phyloP scores from a whole-genome alignment of 2,797 vertebrate species.

The Allobates femoralis region DNA sequence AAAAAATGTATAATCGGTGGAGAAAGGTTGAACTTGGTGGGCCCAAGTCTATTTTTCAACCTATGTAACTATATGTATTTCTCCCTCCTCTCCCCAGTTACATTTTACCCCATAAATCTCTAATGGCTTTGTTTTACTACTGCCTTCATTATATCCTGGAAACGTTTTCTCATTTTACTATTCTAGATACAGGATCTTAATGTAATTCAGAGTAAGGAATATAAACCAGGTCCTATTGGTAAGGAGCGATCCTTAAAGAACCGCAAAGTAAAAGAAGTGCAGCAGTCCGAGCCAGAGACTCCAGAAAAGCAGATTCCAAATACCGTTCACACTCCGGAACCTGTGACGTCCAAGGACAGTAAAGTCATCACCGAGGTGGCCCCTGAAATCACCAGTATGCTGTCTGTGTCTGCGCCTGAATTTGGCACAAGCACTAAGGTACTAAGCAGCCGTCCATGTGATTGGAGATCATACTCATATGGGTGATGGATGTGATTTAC shows the following conservation, averaged over 20 bases:
- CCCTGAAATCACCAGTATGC: slow-evolving; percentile 93
- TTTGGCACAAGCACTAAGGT: slow-evolving; percentile 91
- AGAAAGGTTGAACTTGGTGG: no score
- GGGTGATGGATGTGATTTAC: no score
- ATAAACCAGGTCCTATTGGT: slow-evolving; percentile 97
- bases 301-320: slow-evolving; percentile 85
- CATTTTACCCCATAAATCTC: no score
- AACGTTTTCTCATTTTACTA: background rate
- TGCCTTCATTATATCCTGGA: background rate
- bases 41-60: no score
- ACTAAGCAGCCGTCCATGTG: slow-evolving; percentile 22
- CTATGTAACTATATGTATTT: no score
- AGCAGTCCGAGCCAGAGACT: slow-evolving; percentile 87
- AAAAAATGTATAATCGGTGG: no score
- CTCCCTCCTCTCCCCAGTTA: no score
- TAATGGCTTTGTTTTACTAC: background rate
- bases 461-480: background rate
- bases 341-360: slow-evolving; percentile 83
- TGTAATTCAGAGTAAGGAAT: slow-evolving; percentile 93
- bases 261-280: slow-evolving; percentile 94
- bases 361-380: slow-evolving; percentile 85
- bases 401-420: slow-evolving; percentile 92
- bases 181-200: slow-evolving; percentile 91
- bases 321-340: slow-evolving; percentile 82
- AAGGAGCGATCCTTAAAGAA: slow-evolving; percentile 97